Conservation (phyloP, 2,797 vertebrate genomes). For the Eupleurogrammus muticus region DNA sequence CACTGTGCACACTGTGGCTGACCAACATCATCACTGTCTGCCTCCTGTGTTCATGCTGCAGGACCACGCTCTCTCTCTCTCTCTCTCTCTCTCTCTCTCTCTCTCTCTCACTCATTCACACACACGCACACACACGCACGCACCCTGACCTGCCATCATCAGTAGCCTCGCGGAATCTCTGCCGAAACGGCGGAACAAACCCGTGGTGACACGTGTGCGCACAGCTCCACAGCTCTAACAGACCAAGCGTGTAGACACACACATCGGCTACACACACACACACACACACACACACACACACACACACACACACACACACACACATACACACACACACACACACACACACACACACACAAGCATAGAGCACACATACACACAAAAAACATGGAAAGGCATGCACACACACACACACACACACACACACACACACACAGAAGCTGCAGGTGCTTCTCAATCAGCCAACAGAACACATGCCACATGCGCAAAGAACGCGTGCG, state of each 20-base stretch:
- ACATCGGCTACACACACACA: neutral
- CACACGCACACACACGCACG: neutral
- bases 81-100: no score
- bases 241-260: conserved; percentile 25
- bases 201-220: conserved; percentile 71
- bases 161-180: conserved; percentile 59
- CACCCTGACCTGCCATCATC: conserved; percentile 68
- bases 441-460: conserved; percentile 66
- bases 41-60: conserved; percentile 53
- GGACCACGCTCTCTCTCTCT: conserved; percentile 24
- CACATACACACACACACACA: neutral
- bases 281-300: neutral
- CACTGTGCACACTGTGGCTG: conserved; percentile 45
- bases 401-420: neutral
- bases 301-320: neutral
- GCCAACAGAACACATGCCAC: conserved; percentile 28
- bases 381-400: no score
- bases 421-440: conserved; percentile 9
- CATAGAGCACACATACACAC: conserved; percentile 16
- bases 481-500: conserved; percentile 12
- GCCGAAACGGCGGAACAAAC: conserved; percentile 72
- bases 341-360: conserved; percentile 9
- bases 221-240: conserved; percentile 58
- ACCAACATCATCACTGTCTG: conserved; percentile 57
- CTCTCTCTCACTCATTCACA: neutral